Conservation (phyloP, 2,113 vertebrate species). For the Gadus macrocephalus region DNA sequence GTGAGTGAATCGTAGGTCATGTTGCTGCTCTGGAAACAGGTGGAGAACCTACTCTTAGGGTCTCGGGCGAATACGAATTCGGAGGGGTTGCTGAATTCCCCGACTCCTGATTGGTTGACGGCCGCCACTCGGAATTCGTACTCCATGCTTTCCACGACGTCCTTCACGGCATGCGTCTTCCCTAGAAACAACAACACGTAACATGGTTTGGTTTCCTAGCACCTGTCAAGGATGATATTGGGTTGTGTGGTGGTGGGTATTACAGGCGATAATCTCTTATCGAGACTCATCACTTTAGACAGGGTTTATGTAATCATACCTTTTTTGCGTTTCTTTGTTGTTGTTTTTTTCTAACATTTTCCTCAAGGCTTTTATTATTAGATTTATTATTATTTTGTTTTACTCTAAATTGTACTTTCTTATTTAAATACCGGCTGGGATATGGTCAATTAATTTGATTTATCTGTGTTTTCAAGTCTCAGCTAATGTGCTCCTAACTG, state of each 20-base stretch:
- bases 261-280: too few species aligned
- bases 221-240: neutral
- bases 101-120: constrained; percentile 77
- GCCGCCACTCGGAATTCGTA: constrained; percentile 88
- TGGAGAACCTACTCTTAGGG: constrained; percentile 74
- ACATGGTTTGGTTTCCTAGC: neutral
- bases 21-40: neutral
- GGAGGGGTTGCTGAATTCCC: constrained; percentile 78
- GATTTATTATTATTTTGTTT: too few species aligned
- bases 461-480: too few species aligned
- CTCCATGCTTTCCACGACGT: constrained; percentile 75
- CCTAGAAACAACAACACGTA: constrained; percentile 55
- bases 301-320: neutral
- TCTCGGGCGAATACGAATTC: constrained; percentile 74
- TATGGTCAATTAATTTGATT: too few species aligned
- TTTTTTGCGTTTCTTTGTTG: too few species aligned
- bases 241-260: too few species aligned
- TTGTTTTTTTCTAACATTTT: too few species aligned
- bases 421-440: too few species aligned
- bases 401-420: too few species aligned
- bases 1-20: neutral
- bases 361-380: too few species aligned
- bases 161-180: constrained; percentile 72
- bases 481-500: too few species aligned
- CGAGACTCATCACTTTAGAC: neutral